Evolutionary conservation across 2,113 vertebrate species (phyloP), one percentile per base, ranked within the genome.

Genomic region (Amblyornis subalaris): DNA sequence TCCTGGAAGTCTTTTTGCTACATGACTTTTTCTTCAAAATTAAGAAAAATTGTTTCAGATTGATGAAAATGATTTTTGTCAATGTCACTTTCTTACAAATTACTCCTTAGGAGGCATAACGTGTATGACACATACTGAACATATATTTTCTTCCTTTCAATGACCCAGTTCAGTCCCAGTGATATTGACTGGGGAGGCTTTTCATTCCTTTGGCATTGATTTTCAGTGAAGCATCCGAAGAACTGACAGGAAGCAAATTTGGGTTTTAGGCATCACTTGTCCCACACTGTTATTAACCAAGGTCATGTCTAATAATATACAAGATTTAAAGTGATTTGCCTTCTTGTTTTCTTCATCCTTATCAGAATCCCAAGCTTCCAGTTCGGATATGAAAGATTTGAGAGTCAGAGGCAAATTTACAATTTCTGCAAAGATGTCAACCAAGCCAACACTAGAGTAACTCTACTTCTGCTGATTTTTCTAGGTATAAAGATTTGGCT

Each of bases 401-500:
- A 90, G 47, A 83, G 33, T 54, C 23, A 61, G 75, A 88, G 74
- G 23, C 69, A 75, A 91, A 65, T 31, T 13, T 25, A 47, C 14
- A 51, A 1, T 67, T 44, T 69, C 45, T 77, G 29, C 35, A 83
- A 88, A 88, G 38, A n/a, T 29, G 10, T 93, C 31, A 86, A 3
- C 20, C 36, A 71, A 22, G 20, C 45, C 28, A 75, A 48, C 71
- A 38, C 44, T 71, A 66, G 17, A 93, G 42, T 95, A 93, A 95
- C 48, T 82, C n/a, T 64, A 13, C 50, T 85, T 95, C 66, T 96
- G 23, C 61, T 94, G 29, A 94, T 91, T 85, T 93, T 84, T 96
- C 66, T 97, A 99, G 99, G 97, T 99, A 99, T 90, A 98, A 97
- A 96, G 98, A 98, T 31, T 94, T 99, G 77, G 97, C 97, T 53